A percentile compares a stretch with the other conserved stretches of the same genome.
These are phyloP conservation scores for Sminthurides bifidus DNA, from an alignment of 1,140 invertebrate genomes.

Conservation along the genomic window DNA sequence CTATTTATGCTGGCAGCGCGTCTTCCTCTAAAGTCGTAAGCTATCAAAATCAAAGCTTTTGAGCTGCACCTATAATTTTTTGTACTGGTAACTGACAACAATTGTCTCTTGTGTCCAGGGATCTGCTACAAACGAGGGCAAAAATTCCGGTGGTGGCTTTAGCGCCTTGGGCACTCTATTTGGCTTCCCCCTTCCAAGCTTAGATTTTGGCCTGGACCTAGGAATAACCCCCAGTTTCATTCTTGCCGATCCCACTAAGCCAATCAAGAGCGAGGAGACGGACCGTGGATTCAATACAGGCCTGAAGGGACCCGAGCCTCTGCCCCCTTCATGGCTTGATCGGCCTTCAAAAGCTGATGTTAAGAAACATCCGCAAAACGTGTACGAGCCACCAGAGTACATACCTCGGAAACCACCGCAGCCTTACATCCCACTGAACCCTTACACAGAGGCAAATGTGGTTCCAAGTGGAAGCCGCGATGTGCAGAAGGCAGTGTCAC, in stretches of 20 bases:
- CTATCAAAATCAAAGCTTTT: not conserved
- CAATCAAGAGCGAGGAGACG: conserved; percentile 42
- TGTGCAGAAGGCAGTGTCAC: conserved; percentile 21
- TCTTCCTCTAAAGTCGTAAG: conserved; percentile 9
- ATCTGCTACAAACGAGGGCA: conserved; percentile 38
- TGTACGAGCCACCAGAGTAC: conserved; percentile 42
- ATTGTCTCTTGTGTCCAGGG: conserved; percentile 14
- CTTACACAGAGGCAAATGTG: conserved; percentile 21
- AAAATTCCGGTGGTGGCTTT: conserved; percentile 34
- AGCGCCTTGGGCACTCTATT: conserved; percentile 59
- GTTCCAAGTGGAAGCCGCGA: conserved; percentile 24
- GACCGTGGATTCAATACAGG: conserved; percentile 32
- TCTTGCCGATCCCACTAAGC: conserved; percentile 16
- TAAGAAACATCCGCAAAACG: conserved; percentile 36
- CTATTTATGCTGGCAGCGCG: conserved; percentile 48
- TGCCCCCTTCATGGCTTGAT: conserved; percentile 25
- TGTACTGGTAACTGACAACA: no score
- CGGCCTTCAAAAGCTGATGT: conserved; percentile 20
- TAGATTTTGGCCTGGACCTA: conserved; percentile 55
- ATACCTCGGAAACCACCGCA: conserved; percentile 29
- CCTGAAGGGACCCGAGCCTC: conserved; percentile 22
- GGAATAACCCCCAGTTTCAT: conserved; percentile 34
- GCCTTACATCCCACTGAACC: conserved; percentile 31
- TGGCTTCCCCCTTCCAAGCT: conserved; percentile 60
- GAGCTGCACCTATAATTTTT: no score